Conservation (phyloP, 2,888 invertebrate species). For the Branchellion lobata region DNA sequence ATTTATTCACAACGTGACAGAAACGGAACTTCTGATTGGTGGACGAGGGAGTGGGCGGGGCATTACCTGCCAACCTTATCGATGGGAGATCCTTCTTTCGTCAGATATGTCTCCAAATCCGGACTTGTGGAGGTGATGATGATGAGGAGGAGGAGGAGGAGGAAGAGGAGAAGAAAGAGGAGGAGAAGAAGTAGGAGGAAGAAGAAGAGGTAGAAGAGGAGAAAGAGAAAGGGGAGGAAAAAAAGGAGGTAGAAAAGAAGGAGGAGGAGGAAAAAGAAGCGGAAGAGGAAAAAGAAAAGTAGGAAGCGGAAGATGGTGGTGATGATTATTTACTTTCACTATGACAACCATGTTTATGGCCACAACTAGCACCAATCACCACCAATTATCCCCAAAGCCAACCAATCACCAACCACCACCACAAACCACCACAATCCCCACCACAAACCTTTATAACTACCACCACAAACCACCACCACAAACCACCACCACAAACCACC, state of each 20-base stretch:
- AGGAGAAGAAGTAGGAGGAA: background rate
- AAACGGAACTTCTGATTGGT: slow-evolving; percentile 24
- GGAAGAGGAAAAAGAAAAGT: background rate
- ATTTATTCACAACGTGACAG: background rate
- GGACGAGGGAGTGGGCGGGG: slow-evolving; percentile 38
- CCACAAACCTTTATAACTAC: background rate
- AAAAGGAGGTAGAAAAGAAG: background rate
- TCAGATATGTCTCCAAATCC: slow-evolving; percentile 11
- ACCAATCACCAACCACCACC: too few relatives aligned
- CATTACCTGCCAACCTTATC: slow-evolving; percentile 37
- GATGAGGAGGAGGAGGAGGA: background rate
- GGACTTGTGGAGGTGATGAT: slow-evolving; percentile 8
- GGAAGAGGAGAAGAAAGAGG: background rate
- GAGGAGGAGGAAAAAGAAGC: background rate
- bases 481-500: too few relatives aligned
- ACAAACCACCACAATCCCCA: too few relatives aligned
- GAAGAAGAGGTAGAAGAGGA: background rate
- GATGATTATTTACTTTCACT: too few relatives aligned
- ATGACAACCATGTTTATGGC: background rate
- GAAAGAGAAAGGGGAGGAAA: background rate
- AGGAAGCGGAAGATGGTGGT: background rate
- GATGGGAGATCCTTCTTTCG: slow-evolving; percentile 30
- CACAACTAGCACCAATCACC: background rate
- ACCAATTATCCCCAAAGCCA: too few relatives aligned
- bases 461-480: too few relatives aligned